These are phyloP conservation scores for Cricetomys ansorgei DNA, from an alignment of 2,113 vertebrate genomes.

Conservation along the genomic window DNA sequence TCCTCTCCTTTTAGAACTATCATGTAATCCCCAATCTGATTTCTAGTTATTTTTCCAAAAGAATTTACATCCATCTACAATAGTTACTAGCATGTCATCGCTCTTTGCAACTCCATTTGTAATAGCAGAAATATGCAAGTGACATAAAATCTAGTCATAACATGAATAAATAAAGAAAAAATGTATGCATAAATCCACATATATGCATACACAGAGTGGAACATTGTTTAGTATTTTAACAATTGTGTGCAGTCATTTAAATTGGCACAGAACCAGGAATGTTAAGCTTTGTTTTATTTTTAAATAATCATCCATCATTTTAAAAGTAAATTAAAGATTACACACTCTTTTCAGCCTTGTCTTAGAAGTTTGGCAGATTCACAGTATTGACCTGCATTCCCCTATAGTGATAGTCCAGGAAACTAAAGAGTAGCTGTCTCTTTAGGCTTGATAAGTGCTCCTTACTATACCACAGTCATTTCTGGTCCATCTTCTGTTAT, in stretches of 20 bases:
- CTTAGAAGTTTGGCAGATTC: background rate
- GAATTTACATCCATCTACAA: background rate
- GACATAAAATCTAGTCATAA: background rate
- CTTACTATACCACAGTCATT: background rate
- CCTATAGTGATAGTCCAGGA: too few species aligned
- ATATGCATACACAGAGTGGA: background rate
- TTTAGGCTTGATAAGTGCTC: background rate
- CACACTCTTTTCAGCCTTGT: background rate
- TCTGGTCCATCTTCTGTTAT: background rate
- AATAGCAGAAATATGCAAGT: background rate
- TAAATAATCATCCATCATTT: background rate
- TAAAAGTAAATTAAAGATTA: background rate
- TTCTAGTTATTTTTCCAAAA: background rate
- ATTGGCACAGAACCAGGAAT: background rate
- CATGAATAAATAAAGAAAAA: background rate
- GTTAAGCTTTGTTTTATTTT: conserved; percentile 12
- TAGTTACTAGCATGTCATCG: background rate
- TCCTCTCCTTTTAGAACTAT: background rate
- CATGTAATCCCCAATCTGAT: background rate
- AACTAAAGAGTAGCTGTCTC: background rate
- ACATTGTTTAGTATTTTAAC: conserved; percentile 1
- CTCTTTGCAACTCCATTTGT: background rate
- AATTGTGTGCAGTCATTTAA: background rate
- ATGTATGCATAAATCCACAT: background rate
- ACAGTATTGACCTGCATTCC: background rate